phyloP scores from a whole-genome alignment of 2,797 vertebrate genomes.

The Melanogrammus aeglefinus region DNA sequence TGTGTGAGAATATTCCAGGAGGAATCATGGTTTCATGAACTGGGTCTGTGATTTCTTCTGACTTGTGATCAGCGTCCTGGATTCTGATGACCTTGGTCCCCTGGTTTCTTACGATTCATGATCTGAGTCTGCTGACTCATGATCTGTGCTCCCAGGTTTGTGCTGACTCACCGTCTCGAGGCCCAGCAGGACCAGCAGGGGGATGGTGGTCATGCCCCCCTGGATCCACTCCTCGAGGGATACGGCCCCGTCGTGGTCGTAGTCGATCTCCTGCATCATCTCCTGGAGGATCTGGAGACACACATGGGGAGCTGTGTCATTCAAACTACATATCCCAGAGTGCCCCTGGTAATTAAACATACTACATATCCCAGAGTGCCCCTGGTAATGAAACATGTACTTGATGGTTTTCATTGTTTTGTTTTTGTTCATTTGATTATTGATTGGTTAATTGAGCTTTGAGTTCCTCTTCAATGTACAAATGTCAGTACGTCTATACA shows the following conservation, averaged over 20 bases:
- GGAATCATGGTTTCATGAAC: no score
- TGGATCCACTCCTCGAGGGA: conserved; percentile 95
- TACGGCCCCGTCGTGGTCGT: conserved; percentile 89
- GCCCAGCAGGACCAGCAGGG: conserved; percentile 87
- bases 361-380: not conserved
- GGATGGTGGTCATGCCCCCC: conserved; percentile 94
- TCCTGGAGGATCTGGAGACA: conserved; percentile 86
- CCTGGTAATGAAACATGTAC: not conserved
- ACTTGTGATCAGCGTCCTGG: no score
- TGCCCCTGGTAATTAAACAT: not conserved
- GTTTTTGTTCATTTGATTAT: not conserved
- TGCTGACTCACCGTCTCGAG: conserved; percentile 83
- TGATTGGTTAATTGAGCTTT: not conserved
- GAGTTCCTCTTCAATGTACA: not conserved
- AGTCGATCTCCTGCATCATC: conserved; percentile 98
- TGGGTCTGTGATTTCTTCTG: no score
- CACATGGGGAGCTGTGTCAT: not conserved
- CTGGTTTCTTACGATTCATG: not conserved
- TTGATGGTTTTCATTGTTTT: not conserved
- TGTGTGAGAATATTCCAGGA: no score
- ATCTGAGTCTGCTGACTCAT: not conserved
- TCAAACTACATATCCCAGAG: conserved; percentile 2
- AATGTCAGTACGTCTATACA: not conserved
- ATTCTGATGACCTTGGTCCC: no score
- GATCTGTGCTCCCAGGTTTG: not conserved